Evolutionary conservation across 2,888 invertebrate genomes (phyloP).

Genomic region (Malthinus flaveolus): DNA sequence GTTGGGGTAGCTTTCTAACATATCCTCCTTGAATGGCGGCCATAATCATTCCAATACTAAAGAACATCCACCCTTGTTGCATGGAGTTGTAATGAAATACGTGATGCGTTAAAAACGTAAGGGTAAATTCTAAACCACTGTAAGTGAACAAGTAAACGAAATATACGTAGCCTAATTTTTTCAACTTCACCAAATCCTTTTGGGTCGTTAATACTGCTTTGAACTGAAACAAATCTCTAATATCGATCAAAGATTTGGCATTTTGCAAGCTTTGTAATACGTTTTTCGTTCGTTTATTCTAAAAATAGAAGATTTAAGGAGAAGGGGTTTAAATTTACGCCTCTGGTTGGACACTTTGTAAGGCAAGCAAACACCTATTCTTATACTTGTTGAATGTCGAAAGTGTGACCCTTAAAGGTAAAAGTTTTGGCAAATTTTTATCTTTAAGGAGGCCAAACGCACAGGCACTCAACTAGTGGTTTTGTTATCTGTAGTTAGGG

Average conservation of each 20-base stretch:
- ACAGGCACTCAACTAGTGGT: too few relatives aligned
- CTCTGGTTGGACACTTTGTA: too few relatives aligned
- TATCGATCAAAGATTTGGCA: conserved; percentile 46
- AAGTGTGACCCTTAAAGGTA: too few relatives aligned
- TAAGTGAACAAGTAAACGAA: conserved; percentile 93
- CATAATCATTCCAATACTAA: conserved; percentile 87
- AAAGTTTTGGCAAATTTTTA: too few relatives aligned
- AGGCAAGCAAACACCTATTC: too few relatives aligned
- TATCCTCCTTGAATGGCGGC: conserved; percentile 87
- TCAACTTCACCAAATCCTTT: conserved; percentile 67
- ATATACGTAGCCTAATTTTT: conserved; percentile 73
- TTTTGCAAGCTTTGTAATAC: conserved; percentile 60
- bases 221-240: conserved; percentile 62
- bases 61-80: conserved; percentile 98
- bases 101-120: conserved; percentile 95
- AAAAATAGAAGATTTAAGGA: conserved; percentile 43
- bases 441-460: too few relatives aligned
- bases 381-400: too few relatives aligned
- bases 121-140: conserved; percentile 95
- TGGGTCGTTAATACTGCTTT: conserved; percentile 66
- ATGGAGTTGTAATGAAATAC: conserved; percentile 88
- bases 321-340: too few relatives aligned
- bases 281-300: conserved; percentile 71
- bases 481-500: too few relatives aligned
- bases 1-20: conserved; percentile 76